Evolutionary conservation across 2,113 vertebrate species (phyloP).

Genomic region (Ardeotis arabs): DNA sequence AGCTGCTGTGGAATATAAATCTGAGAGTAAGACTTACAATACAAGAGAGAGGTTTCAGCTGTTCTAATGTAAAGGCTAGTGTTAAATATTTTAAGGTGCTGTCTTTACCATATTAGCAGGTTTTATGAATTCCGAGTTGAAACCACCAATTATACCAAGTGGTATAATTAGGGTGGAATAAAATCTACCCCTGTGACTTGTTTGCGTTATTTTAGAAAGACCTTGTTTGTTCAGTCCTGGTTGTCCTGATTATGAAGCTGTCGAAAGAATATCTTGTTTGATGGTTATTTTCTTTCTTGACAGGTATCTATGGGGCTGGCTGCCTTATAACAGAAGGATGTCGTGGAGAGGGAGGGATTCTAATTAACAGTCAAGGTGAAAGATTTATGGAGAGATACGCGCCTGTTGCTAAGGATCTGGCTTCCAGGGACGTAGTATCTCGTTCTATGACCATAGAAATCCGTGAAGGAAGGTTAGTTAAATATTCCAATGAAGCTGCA

Average conservation of each 20-base stretch:
- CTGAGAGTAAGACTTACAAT: neutral
- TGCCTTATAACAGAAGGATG: conserved; percentile 98
- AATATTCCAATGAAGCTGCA: neutral
- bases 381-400: conserved; percentile 98
- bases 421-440: conserved; percentile 94
- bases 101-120: neutral
- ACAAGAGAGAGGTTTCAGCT: neutral
- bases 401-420: conserved; percentile 95
- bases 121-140: neutral
- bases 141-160: neutral
- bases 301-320: conserved; percentile 96
- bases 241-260: neutral
- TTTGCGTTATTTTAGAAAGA: neutral
- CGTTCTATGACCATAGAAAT: conserved; percentile 98
- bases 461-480: conserved; percentile 91
- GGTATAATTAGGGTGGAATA: neutral
- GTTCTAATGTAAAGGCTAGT: neutral
- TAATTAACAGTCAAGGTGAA: conserved; percentile 96
- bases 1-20: neutral
- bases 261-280: neutral
- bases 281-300: neutral
- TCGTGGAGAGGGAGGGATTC: conserved; percentile 95
- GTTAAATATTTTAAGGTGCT: neutral
- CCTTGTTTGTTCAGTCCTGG: neutral
- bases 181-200: neutral